phyloP scores from a whole-genome alignment of 2,797 vertebrate species.

The Loris lydekkerianus region DNA sequence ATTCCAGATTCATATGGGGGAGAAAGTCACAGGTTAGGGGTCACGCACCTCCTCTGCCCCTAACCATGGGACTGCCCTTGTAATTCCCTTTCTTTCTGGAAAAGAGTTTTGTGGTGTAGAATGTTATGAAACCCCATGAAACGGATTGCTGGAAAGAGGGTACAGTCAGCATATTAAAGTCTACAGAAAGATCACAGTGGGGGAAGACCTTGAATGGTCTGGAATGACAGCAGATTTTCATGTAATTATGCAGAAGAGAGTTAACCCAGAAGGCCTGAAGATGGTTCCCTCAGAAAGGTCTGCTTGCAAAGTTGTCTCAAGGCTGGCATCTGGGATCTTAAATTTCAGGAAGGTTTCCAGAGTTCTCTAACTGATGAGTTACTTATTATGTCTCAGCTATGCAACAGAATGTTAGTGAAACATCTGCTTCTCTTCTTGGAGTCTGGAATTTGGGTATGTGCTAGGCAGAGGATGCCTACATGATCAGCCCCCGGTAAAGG shows the following conservation, averaged over 20 bases:
- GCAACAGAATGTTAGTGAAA: neutral
- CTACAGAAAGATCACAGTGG: neutral
- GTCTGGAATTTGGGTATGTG: neutral
- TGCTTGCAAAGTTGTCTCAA: neutral
- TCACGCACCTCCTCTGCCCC: neutral
- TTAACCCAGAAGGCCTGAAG: neutral
- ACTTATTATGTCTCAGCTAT: neutral
- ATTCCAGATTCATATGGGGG: neutral
- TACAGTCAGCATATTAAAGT: neutral
- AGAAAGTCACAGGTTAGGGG: neutral
- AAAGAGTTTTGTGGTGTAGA: neutral
- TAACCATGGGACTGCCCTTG: neutral
- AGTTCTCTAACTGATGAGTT: neutral
- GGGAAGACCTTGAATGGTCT: neutral
- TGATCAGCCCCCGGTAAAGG: neutral
- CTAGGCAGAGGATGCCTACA: neutral
- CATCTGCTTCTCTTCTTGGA: neutral
- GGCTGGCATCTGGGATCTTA: neutral
- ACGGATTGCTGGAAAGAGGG: neutral
- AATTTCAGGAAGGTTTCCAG: neutral
- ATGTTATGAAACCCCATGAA: neutral
- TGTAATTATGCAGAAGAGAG: neutral
- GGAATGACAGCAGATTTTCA: neutral
- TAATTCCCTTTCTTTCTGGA: neutral
- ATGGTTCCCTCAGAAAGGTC: neutral